These are phyloP conservation scores for Deilephila elpenor DNA, from an alignment of 2,888 invertebrate genomes.

Conservation along the genomic window DNA sequence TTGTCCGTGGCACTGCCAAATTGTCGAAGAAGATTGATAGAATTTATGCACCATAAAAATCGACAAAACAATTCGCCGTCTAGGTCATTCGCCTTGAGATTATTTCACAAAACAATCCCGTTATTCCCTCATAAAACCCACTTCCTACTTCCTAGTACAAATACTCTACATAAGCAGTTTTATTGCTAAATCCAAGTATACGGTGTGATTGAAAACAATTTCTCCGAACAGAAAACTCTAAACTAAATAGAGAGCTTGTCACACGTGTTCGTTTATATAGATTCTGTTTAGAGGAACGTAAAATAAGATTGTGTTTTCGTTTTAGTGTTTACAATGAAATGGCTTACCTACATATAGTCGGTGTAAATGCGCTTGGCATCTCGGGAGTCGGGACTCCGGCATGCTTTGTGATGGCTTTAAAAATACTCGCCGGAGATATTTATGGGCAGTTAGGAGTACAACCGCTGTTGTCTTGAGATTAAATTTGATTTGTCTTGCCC, in stretches of 20 bases:
- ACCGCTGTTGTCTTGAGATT: not conserved
- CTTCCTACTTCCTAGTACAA: too few species aligned
- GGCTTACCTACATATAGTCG: constrained; percentile 17
- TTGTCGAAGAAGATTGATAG: not conserved
- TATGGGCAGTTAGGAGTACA: not conserved
- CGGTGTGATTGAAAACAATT: constrained; percentile 39
- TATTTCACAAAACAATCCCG: not conserved
- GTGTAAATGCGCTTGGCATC: constrained; percentile 12
- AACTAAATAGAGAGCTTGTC: constrained; percentile 36
- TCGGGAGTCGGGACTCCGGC: not conserved
- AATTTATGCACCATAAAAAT: not conserved
- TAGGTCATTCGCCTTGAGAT: too few species aligned
- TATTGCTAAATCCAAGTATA: not conserved
- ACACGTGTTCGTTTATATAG: constrained; percentile 50
- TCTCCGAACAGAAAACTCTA: constrained; percentile 48
- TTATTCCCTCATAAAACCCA: not conserved
- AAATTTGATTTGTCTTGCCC: not conserved
- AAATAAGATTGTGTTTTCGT: constrained; percentile 50
- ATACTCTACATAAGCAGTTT: not conserved
- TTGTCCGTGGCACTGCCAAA: not conserved
- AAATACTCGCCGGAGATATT: not conserved
- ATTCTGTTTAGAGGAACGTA: constrained; percentile 46
- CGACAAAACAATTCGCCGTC: too few species aligned
- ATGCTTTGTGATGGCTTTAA: not conserved
- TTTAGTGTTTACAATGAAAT: constrained; percentile 37